Evolutionary conservation across 2,888 invertebrate genomes (phyloP), one percentile per base, ranked within the genome.

Genomic region (Eledone cirrhosa): DNA sequence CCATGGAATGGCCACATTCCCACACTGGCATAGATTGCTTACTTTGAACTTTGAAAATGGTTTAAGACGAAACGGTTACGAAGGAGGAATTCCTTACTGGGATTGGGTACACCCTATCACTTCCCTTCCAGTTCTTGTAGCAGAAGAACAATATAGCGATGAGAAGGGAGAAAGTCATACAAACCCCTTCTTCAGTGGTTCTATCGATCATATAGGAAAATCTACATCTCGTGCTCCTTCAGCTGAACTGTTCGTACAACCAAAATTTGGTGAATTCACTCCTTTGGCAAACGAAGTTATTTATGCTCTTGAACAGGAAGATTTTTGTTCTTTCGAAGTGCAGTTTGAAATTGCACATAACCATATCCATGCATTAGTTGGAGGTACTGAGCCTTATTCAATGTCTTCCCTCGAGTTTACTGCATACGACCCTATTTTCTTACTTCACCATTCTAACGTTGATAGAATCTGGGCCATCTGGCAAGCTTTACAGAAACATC

Each of bases 401-500:
- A 82, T 83, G 83, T 77, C 83, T 19, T 82, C 82, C 14, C 76
- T 83, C 67, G 81, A 80, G 29, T 83, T 79, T 76, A 80, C 82
- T 29, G 83, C 83, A 19, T 83, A 79, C 67, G 83, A 83, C 75
- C 83, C 83, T 7, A 77, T 83, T 69, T 83, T 83, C 79, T 80
- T 82, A 79, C 78, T 83, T 24, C 82, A 81, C 47, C 83, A 83
- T 48, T 78, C 82, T 31, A 81, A 82, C 77, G 59, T 83, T 31
- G 83, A 83, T 79, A 80, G 82, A 79, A 78, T 83, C 53, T 83
- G 83, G 83, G 47, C 53, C 59, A 82, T 82, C 72, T n/a, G 83
- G 83, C 83, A 83, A 80, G 76, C 76, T 3, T 78, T 81, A 76
- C 82, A 80, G 78, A 78, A 80, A 77, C 63, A 74, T 16, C 67